Percentiles rank a stretch among this genome's conserved stretches.
Conservation (phyloP, 2,888 invertebrate species). For the Carterocephalus palaemon region DNA sequence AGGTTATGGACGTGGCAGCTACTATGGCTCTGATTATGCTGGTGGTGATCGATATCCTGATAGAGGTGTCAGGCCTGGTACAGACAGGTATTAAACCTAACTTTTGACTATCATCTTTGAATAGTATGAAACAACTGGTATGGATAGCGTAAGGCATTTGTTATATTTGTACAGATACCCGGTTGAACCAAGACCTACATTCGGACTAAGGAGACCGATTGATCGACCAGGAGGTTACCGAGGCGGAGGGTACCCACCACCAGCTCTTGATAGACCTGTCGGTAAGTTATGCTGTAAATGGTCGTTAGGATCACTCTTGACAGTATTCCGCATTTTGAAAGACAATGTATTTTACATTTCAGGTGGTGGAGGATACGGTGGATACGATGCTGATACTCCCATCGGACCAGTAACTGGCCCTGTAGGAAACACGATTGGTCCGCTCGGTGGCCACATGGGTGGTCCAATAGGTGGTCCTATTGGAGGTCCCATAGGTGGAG, state of each 20-base stretch:
- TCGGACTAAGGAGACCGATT: slow-evolving; percentile 56
- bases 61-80: slow-evolving; percentile 69
- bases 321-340: too few species aligned
- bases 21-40: slow-evolving; percentile 56
- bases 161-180: slow-evolving; percentile 49
- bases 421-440: slow-evolving; percentile 33
- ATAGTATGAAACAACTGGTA: too few species aligned
- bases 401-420: slow-evolving; percentile 52
- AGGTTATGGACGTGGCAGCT: slow-evolving; percentile 67
- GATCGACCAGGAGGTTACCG: slow-evolving; percentile 75
- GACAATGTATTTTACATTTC: slow-evolving; percentile 9
- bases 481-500: slow-evolving; percentile 54
- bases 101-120: background rate
- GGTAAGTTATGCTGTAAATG: slow-evolving; percentile 40
- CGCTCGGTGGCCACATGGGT: slow-evolving; percentile 42
- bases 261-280: slow-evolving; percentile 62
- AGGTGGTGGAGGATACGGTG: slow-evolving; percentile 46
- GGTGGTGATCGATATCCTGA: slow-evolving; percentile 67
- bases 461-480: slow-evolving; percentile 55
- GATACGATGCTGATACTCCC: slow-evolving; percentile 65
- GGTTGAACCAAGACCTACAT: slow-evolving; percentile 64
- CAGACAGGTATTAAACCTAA: slow-evolving; percentile 53
- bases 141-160: too few species aligned
- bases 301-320: background rate
- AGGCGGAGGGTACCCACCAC: slow-evolving; percentile 70